Conservation (phyloP, 2,797 vertebrate species). For the Platalea minor region DNA sequence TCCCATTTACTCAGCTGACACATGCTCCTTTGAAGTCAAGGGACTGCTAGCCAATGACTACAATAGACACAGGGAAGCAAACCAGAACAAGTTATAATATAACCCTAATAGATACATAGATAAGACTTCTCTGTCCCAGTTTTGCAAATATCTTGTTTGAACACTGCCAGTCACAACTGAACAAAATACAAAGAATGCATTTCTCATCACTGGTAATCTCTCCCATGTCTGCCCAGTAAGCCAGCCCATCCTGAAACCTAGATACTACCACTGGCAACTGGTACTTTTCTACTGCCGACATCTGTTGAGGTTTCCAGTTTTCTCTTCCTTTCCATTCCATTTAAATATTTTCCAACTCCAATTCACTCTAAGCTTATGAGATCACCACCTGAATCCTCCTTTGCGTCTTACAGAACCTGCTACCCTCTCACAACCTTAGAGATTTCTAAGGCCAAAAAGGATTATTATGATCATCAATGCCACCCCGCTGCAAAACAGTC, state of each 20-base stretch:
- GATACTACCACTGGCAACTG: neutral
- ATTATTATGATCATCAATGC: neutral
- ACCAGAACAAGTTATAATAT: neutral
- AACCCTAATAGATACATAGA: neutral
- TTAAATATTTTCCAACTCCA: neutral
- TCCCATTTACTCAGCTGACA: conserved; percentile 1
- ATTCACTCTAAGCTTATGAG: neutral
- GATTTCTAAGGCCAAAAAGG: neutral
- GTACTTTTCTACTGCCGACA: neutral
- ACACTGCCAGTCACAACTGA: neutral
- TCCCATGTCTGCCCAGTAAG: neutral
- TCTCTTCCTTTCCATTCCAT: neutral
- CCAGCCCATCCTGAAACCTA: neutral
- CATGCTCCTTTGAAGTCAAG: neutral
- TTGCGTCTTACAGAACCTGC: neutral
- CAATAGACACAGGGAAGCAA: neutral
- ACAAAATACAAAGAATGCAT: neutral
- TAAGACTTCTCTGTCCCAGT: neutral
- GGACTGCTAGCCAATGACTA: neutral
- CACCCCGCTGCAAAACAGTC: neutral
- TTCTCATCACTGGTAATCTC: neutral
- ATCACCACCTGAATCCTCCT: neutral
- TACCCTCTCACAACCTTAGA: neutral
- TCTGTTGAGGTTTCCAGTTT: neutral
- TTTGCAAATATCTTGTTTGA: neutral